Percentiles rank a stretch among this genome's conserved stretches.
phyloP scores from a whole-genome alignment of 2,888 invertebrate genomes.

The Nycteola revayana region DNA sequence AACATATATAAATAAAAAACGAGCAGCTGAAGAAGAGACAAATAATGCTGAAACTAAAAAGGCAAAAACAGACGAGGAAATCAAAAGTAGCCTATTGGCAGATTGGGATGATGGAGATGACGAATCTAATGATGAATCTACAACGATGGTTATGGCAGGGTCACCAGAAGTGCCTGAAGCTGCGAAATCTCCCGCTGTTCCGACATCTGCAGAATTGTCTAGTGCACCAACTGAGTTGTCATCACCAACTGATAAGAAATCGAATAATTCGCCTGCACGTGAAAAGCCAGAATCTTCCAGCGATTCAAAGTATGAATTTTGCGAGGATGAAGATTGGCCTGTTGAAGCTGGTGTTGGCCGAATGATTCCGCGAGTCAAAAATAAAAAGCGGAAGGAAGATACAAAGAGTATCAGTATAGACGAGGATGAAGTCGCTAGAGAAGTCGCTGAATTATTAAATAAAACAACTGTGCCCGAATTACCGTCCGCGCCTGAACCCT shows the following conservation, averaged over 20 bases:
- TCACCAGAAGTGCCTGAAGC: constrained; percentile 63
- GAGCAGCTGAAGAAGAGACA: constrained; percentile 53
- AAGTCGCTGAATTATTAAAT: constrained; percentile 84
- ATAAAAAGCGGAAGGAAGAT: constrained; percentile 66
- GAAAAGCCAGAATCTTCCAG: constrained; percentile 72
- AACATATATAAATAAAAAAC: constrained; percentile 60
- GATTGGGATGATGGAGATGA: constrained; percentile 88
- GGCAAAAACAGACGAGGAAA: constrained; percentile 82
- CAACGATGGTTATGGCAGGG: constrained; percentile 45
- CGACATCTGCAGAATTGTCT: constrained; percentile 61
- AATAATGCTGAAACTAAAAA: constrained; percentile 64
- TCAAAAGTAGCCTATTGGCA: constrained; percentile 86
- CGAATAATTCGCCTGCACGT: constrained; percentile 35
- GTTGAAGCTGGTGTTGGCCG: constrained; percentile 79
- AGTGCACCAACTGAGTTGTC: constrained; percentile 45
- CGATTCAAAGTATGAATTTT: constrained; percentile 90
- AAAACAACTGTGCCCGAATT: constrained; percentile 82
- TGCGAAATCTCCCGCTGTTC: constrained; percentile 61
- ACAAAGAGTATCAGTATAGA: constrained; percentile 66
- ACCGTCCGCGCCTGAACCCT: constrained; percentile 75
- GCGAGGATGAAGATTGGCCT: constrained; percentile 86
- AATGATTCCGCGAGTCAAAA: constrained; percentile 85
- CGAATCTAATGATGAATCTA: constrained; percentile 62
- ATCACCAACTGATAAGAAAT: constrained; percentile 47
- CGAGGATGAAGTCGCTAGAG: constrained; percentile 74